Evolutionary conservation across 64 coral and sea anemone genomes (phyloP).

Genomic region (Stylophora pistillata): DNA sequence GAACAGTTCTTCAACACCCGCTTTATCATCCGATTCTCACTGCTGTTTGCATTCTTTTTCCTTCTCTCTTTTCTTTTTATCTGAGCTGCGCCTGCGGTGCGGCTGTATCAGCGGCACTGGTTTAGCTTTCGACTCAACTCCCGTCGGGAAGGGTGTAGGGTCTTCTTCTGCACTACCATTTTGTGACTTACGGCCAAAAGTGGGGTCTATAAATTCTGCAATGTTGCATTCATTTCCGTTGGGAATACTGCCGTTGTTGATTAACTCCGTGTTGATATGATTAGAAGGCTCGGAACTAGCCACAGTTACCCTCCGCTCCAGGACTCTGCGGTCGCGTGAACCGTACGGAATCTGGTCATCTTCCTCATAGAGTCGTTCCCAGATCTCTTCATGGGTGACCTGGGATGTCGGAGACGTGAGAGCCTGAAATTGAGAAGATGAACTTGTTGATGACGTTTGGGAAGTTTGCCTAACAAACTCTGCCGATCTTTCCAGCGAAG

Average conservation of each 20-base stretch:
- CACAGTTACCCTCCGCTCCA: slow-evolving; percentile 29
- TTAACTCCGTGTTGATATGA: neutral
- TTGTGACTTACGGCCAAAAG: slow-evolving; percentile 38
- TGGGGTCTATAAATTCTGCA: slow-evolving; percentile 64
- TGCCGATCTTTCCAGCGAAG: slow-evolving; percentile 10
- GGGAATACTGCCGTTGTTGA: neutral
- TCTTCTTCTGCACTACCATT: slow-evolving; percentile 1
- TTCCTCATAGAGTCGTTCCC: slow-evolving; percentile 66
- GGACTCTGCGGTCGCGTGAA: neutral
- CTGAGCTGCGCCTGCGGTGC: slow-evolving; percentile 49
- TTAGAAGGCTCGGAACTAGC: slow-evolving; percentile 44
- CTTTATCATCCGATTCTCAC: neutral
- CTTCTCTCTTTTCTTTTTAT: slow-evolving; percentile 44
- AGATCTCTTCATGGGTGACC: slow-evolving; percentile 34
- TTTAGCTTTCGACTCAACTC: slow-evolving; percentile 49
- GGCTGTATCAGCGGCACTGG: slow-evolving; percentile 59
- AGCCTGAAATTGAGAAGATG: neutral
- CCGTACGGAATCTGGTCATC: neutral
- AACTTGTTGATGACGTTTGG: neutral
- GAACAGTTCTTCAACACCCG: neutral
- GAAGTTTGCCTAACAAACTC: slow-evolving; percentile 20
- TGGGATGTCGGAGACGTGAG: slow-evolving; percentile 17
- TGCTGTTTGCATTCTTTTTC: slow-evolving; percentile 42
- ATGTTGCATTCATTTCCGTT: slow-evolving; percentile 45
- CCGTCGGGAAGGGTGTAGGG: neutral